Evolutionary conservation across 2,888 invertebrate genomes (phyloP).

Genomic region (Leptothorax acervorum): DNA sequence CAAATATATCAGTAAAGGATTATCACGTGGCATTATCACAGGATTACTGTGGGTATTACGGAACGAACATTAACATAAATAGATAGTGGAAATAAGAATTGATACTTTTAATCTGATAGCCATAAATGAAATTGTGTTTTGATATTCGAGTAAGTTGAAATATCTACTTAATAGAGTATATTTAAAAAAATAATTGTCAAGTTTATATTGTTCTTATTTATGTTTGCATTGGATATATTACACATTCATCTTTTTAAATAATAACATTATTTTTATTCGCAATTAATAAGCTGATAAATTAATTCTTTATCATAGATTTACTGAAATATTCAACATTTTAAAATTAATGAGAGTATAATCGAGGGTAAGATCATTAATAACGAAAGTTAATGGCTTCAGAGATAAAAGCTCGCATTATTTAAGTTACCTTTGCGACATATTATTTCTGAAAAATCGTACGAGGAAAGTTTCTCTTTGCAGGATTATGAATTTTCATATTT

Average conservation of each 20-base stretch:
- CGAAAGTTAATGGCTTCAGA: conserved; percentile 9
- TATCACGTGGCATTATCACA: neutral
- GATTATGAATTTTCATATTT: conserved; percentile 46
- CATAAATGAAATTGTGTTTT: neutral
- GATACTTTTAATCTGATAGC: neutral
- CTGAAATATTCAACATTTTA: neutral
- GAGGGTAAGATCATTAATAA: conserved; percentile 27
- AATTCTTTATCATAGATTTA: neutral
- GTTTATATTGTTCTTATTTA: neutral
- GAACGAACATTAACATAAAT: neutral
- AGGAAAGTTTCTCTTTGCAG: conserved; percentile 23
- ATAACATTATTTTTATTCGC: neutral
- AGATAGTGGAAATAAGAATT: neutral
- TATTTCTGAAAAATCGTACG: conserved; percentile 35
- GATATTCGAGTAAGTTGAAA: neutral
- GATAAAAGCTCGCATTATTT: conserved; percentile 22
- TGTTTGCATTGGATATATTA: neutral
- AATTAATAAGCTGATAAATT: neutral
- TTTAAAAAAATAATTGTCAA: conserved; percentile 1
- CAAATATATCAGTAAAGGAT: conserved; percentile 28
- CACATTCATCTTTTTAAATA: neutral
- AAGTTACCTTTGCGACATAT: neutral
- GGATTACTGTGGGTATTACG: neutral
- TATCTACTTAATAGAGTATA: neutral
- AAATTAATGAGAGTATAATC: neutral